These are phyloP conservation scores for Drosophila virilis DNA, from an alignment of 1,140 invertebrate species.

Conservation along the genomic window DNA sequence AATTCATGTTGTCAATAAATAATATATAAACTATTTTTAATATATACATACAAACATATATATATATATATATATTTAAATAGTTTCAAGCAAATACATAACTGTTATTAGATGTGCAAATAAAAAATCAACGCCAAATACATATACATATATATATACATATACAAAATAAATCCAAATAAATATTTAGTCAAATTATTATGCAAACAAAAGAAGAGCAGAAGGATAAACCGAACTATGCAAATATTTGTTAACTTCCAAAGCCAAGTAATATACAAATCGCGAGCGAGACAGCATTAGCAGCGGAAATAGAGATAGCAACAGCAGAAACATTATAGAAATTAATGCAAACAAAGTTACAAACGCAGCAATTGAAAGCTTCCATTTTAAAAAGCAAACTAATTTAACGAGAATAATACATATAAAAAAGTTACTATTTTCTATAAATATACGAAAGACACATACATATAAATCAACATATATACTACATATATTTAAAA, in stretches of 20 bases:
- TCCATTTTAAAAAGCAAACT: conserved; percentile 68
- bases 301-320: neutral
- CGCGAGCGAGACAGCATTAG: conserved; percentile 7
- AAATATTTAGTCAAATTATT: conserved; percentile 36
- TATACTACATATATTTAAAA: neutral
- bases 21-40: conserved; percentile 47
- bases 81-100: conserved; percentile 13
- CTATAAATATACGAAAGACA: conserved; percentile 53
- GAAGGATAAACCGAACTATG: conserved; percentile 39
- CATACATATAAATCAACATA: conserved; percentile 10
- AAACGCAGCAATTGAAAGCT: conserved; percentile 81
- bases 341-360: conserved; percentile 76
- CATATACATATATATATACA: conserved; percentile 21
- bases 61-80: conserved; percentile 33
- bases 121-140: conserved; percentile 28
- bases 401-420: conserved; percentile 45
- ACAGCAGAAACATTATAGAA: conserved; percentile 49
- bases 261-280: conserved; percentile 27
- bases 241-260: conserved; percentile 62
- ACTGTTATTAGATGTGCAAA: conserved; percentile 48
- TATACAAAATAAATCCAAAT: conserved; percentile 26
- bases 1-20: conserved; percentile 46
- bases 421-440: conserved; percentile 55
- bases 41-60: conserved; percentile 21
- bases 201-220: conserved; percentile 19